phyloP scores from a whole-genome alignment of 2,888 invertebrate genomes.

The Eurytoma adleriae region DNA sequence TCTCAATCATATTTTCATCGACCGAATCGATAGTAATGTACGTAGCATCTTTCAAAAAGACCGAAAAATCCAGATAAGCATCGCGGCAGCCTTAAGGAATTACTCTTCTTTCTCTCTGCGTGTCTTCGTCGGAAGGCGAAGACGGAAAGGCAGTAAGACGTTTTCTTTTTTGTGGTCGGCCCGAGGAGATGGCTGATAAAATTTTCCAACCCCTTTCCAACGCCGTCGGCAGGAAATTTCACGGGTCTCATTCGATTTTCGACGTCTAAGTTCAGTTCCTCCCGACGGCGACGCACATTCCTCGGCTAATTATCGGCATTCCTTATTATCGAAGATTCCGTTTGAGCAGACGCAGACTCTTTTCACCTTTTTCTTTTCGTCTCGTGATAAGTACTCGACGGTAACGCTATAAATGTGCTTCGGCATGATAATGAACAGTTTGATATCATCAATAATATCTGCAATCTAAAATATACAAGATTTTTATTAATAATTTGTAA shows the following conservation, averaged over 20 bases:
- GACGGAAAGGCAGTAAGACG: constrained; percentile 20
- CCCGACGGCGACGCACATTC: constrained; percentile 33
- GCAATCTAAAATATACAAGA: too few species aligned
- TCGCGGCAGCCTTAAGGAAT: constrained; percentile 29
- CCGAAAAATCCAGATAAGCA: constrained; percentile 52
- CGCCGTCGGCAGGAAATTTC: constrained; percentile 39
- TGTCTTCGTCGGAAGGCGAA: background rate
- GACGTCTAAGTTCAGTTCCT: constrained; percentile 10
- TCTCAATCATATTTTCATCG: constrained; percentile 48
- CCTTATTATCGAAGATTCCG: constrained; percentile 21
- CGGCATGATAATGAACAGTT: too few species aligned
- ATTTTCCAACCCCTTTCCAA: constrained; percentile 51
- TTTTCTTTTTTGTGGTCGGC: constrained; percentile 21
- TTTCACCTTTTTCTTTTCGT: background rate
- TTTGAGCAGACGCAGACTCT: constrained; percentile 1
- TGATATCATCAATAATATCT: too few species aligned
- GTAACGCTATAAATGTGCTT: background rate
- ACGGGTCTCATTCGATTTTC: constrained; percentile 46
- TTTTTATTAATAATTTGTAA: too few species aligned
- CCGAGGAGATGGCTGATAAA: constrained; percentile 44
- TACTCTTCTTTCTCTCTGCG: constrained; percentile 6
- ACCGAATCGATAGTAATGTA: background rate
- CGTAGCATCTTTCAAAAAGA: constrained; percentile 47
- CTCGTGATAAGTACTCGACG: background rate
- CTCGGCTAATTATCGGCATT: constrained; percentile 47